Conservation (phyloP, 2,113 vertebrate genomes). For the Chaetura pelagica region DNA sequence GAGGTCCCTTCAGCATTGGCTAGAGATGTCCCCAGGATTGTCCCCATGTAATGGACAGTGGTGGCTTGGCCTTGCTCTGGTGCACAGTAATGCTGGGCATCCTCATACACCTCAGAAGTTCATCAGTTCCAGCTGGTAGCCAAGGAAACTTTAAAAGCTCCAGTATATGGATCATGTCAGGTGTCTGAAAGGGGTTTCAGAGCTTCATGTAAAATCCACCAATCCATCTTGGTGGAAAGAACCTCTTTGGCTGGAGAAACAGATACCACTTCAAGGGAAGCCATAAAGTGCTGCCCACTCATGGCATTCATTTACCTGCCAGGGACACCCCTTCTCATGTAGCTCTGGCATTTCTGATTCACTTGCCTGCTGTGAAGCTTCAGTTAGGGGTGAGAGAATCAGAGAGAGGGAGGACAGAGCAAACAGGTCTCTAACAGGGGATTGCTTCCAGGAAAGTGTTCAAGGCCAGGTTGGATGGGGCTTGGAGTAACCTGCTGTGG, state of each 20-base stretch:
- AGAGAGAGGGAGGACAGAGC: neutral
- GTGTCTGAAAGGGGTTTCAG: neutral
- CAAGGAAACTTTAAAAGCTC: neutral
- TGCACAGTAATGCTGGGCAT: neutral
- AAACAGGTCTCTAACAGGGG: fast-evolving
- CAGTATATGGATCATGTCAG: fast-evolving
- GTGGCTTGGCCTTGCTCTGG: neutral
- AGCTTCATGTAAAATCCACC: neutral
- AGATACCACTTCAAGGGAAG: neutral
- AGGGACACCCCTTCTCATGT: neutral
- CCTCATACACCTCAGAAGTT: neutral
- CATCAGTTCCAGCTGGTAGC: neutral
- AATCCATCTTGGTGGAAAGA: neutral
- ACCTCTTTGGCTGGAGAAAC: neutral
- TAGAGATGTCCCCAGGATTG: neutral
- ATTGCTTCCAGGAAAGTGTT: neutral
- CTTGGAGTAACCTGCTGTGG: too few relatives aligned
- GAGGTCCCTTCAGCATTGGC: neutral
- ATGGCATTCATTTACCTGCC: neutral
- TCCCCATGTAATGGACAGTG: neutral
- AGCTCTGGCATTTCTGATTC: neutral
- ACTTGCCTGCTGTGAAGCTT: neutral
- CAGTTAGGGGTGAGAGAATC: neutral
- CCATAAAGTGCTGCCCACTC: neutral
- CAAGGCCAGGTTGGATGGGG: neutral